A percentile compares a stretch with the other conserved stretches of the same genome.
Evolutionary conservation across 2,888 invertebrate species (phyloP).

Genomic region (Pterostichus niger): DNA sequence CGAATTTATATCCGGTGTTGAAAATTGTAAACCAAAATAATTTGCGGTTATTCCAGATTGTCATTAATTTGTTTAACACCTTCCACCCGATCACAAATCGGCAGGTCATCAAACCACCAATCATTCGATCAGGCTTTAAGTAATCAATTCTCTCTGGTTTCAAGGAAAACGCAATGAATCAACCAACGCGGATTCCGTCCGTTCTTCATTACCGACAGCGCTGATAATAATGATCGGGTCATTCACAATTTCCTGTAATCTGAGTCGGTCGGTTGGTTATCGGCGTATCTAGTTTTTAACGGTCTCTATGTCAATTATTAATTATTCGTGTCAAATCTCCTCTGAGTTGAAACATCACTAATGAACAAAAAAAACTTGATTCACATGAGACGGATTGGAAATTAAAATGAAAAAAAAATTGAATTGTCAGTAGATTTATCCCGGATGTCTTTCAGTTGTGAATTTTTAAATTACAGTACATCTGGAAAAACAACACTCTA

Average conservation of each 20-base stretch:
- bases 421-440: too few species aligned
- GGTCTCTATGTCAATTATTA: not conserved
- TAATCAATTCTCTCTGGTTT: conserved; percentile 52
- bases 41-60: conserved; percentile 12
- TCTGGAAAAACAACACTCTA: too few species aligned
- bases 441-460: too few species aligned
- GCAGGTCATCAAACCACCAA: conserved; percentile 39
- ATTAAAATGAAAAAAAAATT: not conserved
- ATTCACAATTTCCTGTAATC: conserved; percentile 40
- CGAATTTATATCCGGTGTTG: too few species aligned
- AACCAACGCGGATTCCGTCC: conserved; percentile 39
- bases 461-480: too few species aligned
- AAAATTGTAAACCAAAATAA: not conserved
- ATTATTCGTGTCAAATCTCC: conserved; percentile 8
- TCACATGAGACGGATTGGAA: not conserved
- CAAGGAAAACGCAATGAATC: conserved; percentile 51
- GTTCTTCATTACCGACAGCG: conserved; percentile 48
- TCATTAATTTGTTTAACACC: conserved; percentile 3
- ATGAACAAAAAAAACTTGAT: not conserved
- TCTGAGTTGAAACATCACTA: not conserved
- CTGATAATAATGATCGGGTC: conserved; percentile 42
- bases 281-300: conserved; percentile 4
- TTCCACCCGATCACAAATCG: conserved; percentile 31
- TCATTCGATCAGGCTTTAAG: conserved; percentile 36
- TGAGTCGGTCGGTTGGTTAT: not conserved